These are phyloP conservation scores for Anabas testudineus DNA, from an alignment of 2,797 vertebrate genomes.

Conservation along the genomic window DNA sequence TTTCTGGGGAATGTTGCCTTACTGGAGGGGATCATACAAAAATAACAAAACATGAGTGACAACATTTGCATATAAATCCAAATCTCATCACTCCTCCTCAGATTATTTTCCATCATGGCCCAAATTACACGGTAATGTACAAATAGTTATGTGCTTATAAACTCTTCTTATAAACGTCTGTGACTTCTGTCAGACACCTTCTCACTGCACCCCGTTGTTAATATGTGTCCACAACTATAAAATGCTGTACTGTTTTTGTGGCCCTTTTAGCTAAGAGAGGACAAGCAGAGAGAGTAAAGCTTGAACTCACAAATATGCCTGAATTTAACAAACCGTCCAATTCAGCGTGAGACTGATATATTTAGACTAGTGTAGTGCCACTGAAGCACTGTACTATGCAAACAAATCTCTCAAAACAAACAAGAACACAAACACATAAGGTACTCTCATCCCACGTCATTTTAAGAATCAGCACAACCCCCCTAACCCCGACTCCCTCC, in stretches of 20 bases:
- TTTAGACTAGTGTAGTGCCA: neutral
- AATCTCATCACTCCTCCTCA: conserved; percentile 18
- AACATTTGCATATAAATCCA: conserved; percentile 55
- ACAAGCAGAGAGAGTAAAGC: too few relatives aligned
- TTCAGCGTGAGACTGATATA: too few relatives aligned
- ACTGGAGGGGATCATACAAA: conserved; percentile 69
- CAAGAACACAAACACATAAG: neutral
- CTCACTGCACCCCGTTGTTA: too few relatives aligned
- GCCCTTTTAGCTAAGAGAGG: too few relatives aligned
- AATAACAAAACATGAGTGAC: conserved; percentile 48
- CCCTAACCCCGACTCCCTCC: conserved; percentile 3
- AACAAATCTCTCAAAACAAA: neutral
- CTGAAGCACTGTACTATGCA: neutral
- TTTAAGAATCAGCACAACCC: conserved; percentile 28
- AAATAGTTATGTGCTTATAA: conserved; percentile 27
- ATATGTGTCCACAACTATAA: neutral
- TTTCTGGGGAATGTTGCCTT: conserved; percentile 81
- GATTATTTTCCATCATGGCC: conserved; percentile 37
- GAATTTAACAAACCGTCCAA: too few relatives aligned
- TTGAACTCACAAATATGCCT: too few relatives aligned
- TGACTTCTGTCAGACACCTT: conserved; percentile 32
- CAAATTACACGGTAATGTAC: conserved; percentile 48
- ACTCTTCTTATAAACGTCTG: conserved; percentile 11
- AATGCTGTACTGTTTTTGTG: too few relatives aligned
- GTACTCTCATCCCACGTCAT: neutral